Conservation (phyloP, 2,888 invertebrate species). For the Cantharis lateralis region DNA sequence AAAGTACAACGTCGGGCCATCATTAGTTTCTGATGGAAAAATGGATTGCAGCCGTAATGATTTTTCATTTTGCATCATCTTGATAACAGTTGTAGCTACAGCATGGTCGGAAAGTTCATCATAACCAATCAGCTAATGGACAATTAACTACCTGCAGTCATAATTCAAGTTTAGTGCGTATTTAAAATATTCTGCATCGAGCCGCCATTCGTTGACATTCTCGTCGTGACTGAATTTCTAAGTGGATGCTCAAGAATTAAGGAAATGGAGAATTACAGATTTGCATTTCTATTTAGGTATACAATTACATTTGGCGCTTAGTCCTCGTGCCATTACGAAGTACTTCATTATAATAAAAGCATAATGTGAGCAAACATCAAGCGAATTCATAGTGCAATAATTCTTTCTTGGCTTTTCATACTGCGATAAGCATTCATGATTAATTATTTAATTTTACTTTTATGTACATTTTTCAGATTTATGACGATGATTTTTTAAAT, state of each 20-base stretch:
- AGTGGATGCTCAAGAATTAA: constrained; percentile 4
- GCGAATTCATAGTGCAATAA: background rate
- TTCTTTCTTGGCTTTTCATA: background rate
- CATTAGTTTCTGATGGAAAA: background rate
- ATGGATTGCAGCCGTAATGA: background rate
- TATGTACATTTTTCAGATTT: background rate
- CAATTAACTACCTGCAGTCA: background rate
- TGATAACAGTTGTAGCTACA: background rate
- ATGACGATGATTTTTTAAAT: background rate
- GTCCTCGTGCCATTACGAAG: constrained; percentile 1
- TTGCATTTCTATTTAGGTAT: constrained; percentile 9
- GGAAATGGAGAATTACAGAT: constrained; percentile 10
- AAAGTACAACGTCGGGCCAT: background rate
- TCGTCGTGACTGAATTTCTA: constrained; percentile 13
- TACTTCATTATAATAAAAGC: background rate
- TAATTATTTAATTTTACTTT: background rate
- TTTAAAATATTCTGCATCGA: background rate
- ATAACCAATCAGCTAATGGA: background rate
- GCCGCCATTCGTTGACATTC: background rate
- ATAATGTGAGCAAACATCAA: background rate
- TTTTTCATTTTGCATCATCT: background rate
- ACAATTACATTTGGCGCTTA: constrained; percentile 10
- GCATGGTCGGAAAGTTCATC: background rate
- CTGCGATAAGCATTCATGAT: background rate
- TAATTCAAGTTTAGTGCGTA: background rate